Conservation (phyloP, 2,888 invertebrate species). For the Caenorhabditis japonica region DNA sequence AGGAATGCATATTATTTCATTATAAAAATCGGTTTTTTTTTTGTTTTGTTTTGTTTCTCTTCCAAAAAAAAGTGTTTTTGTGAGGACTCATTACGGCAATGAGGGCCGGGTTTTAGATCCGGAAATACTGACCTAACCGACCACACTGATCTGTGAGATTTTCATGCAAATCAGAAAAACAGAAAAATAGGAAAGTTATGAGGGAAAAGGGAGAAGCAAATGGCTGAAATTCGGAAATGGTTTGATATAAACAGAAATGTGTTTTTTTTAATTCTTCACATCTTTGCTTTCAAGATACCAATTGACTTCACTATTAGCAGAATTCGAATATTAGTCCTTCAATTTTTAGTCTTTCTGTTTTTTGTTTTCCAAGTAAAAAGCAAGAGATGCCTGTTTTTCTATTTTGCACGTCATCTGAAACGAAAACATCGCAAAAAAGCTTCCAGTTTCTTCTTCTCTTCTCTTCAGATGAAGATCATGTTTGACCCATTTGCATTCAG, state of each 20-base stretch:
- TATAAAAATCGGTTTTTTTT: too few species aligned
- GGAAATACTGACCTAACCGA: too few species aligned
- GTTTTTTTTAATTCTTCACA: constrained; percentile 3
- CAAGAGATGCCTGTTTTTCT: too few species aligned
- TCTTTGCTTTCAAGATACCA: constrained; percentile 13
- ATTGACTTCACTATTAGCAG: constrained; percentile 16
- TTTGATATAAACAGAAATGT: too few species aligned
- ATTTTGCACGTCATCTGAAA: too few species aligned
- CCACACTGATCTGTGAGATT: constrained; percentile 4
- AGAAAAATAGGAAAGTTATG: constrained; percentile 16
- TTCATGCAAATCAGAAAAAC: constrained; percentile 28
- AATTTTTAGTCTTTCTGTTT: constrained; percentile 31
- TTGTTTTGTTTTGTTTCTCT: too few species aligned
- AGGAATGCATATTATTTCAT: background rate
- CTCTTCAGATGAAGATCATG: constrained; percentile 4
- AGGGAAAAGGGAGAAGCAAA: background rate
- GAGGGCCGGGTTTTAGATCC: too few species aligned
- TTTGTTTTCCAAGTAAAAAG: too few species aligned
- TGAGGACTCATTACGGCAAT: too few species aligned
- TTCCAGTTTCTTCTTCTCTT: too few species aligned
- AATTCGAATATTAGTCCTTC: constrained; percentile 14
- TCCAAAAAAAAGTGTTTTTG: too few species aligned
- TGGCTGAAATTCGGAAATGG: constrained; percentile 2
- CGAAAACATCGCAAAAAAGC: too few species aligned
- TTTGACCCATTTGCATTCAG: constrained; percentile 50